Evolutionary conservation across 2,888 invertebrate species (phyloP), one percentile per base, ranked within the genome.

Genomic region (Pollenia amentaria): DNA sequence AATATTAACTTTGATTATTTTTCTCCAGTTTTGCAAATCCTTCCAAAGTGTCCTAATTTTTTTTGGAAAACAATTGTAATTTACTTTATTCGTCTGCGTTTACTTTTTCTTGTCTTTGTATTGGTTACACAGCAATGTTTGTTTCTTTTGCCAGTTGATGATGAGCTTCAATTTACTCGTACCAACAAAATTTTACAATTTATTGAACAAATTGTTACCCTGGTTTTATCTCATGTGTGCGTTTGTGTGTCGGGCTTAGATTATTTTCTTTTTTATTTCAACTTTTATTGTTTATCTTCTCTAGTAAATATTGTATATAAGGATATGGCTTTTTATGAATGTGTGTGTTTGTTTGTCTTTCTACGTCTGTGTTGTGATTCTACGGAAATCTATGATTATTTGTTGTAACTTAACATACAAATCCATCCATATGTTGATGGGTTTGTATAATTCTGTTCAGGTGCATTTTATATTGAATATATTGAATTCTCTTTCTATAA

Each of bases 381-480:
- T 69, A 62, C 53, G 55, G 60, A 78, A 81, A 85, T 81, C 81
- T 85, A 70, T 76, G 83, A 86, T 83, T 82, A 83, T 86, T 83
- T 86, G 77, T 75, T 78, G 46, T 64, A 77, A 70, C 69, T 83
- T 79, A 73, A 83, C 64, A 81, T 65, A 81, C 70, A 82, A 78
- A 85, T 82, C 73, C 51, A 51, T 72, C 38, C 82, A 82, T 73
- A 85, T 82, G 65, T 46, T 67, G 70, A 72, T 77, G 60, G 46
- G 60, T 69, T 67, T 69, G 44, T 76, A 53, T 80, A 64, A 69
- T 46, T 80, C 69, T 40, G 62, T 72, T 77, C 76, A 82, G 84
- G 81, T 85, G 77, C 76, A 77, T 70, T 75, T 85, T 81, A 29
- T 70, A 70, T 70, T 57, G 57, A 67, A 75, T 55, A 55, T 72